phyloP scores from a whole-genome alignment of 2,888 invertebrate genomes.

The Eupeodes luniger region DNA sequence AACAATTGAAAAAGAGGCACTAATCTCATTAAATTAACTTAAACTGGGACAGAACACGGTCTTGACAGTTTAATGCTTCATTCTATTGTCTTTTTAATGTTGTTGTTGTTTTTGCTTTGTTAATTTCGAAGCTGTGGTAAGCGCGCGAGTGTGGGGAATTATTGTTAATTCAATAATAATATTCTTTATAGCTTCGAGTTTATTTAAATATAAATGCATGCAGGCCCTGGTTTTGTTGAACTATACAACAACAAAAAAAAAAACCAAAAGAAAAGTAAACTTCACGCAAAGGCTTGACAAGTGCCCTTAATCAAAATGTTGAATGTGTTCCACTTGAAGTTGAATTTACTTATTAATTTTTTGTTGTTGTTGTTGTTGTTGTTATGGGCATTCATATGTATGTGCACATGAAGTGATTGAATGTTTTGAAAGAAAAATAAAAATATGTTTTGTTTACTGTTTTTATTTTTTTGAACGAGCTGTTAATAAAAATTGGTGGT shows the following conservation, averaged over 20 bases:
- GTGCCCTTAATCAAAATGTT: conserved; percentile 76
- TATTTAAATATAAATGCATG: conserved; percentile 51
- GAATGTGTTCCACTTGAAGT: conserved; percentile 75
- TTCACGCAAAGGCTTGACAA: conserved; percentile 61
- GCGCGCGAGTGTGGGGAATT: conserved; percentile 60
- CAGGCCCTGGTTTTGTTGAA: conserved; percentile 24
- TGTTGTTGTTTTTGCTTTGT: conserved; percentile 32
- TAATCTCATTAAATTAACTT: conserved; percentile 77
- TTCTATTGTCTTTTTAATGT: conserved; percentile 62
- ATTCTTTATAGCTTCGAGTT: conserved; percentile 28
- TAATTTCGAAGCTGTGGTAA: conserved; percentile 9
- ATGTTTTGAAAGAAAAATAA: conserved; percentile 38
- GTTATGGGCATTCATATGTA: not conserved
- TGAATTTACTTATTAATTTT: conserved; percentile 69
- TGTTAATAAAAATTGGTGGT: not conserved
- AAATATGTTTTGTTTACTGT: conserved; percentile 49
- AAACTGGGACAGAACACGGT: conserved; percentile 74
- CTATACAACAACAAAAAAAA: not conserved
- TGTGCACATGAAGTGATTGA: conserved; percentile 21
- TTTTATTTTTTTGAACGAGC: conserved; percentile 5
- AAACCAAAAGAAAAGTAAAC: conserved; percentile 29
- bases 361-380: conserved; percentile 45
- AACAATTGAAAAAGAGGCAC: conserved; percentile 74
- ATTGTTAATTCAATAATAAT: conserved; percentile 73
- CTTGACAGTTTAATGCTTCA: conserved; percentile 63